phyloP scores from a whole-genome alignment of 2,113 vertebrate genomes.

The Xyliphius kryptos region DNA sequence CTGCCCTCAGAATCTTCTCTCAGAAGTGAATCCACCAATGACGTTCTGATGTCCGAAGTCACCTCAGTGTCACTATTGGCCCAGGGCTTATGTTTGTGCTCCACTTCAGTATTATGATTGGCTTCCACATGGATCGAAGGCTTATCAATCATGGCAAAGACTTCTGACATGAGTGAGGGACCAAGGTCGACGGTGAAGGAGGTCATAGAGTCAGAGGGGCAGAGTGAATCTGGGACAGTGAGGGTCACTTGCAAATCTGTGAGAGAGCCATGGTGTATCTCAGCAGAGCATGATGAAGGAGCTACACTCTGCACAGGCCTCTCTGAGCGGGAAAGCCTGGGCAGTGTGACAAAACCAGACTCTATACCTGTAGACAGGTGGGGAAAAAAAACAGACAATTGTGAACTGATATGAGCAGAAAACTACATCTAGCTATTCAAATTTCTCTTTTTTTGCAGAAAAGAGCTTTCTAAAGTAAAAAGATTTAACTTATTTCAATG shows the following conservation, averaged over 20 bases:
- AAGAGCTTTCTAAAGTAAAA: too few relatives aligned
- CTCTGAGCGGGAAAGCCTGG: constrained; percentile 77
- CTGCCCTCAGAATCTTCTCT: constrained; percentile 54
- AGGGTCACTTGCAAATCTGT: constrained; percentile 55
- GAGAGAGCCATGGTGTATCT: constrained; percentile 56
- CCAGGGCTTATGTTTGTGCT: constrained; percentile 24
- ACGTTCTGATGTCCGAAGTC: constrained; percentile 55
- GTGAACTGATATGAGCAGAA: too few relatives aligned
- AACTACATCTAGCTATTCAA: too few relatives aligned
- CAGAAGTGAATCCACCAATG: constrained; percentile 60
- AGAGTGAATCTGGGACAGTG: constrained; percentile 61
- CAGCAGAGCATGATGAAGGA: constrained; percentile 47
- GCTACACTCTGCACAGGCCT: constrained; percentile 62
- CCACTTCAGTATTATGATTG: constrained; percentile 1
- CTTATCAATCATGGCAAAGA: constrained; percentile 80
- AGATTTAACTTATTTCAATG: too few relatives aligned
- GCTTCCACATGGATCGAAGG: constrained; percentile 48
- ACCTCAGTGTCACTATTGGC: constrained; percentile 51
- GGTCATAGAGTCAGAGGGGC: constrained; percentile 78
- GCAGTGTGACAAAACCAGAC: constrained; percentile 88
- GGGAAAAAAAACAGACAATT: too few relatives aligned
- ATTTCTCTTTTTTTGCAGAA: too few relatives aligned
- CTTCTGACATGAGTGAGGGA: constrained; percentile 91
- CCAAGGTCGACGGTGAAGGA: constrained; percentile 91
- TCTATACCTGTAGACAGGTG: constrained; percentile 78